Base-by-base conservation (phyloP, 2,113 vertebrate species). In the Lates calcarifer region DNA sequence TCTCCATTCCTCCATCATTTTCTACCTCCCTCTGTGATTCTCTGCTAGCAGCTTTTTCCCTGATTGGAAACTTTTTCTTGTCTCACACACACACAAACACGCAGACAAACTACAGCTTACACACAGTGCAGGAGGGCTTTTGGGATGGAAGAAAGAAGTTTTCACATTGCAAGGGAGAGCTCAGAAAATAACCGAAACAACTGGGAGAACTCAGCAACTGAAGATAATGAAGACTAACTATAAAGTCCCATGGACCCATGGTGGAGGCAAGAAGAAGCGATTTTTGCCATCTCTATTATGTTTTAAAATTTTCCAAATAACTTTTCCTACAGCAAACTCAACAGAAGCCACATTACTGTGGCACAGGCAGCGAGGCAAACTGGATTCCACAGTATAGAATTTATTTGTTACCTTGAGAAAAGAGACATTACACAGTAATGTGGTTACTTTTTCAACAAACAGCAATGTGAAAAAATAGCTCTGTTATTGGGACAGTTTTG, bases 51-150 rank as follows among this genome's bases (percentile, higher is more conserved):
- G 51, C 55, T 82, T 56, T 28, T 37, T 60, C 10, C 33, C 68
- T 56, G 60, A 76, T 75, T 73, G 43, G n/a, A 72, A 76, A 79
- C 28, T 11, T 60, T 60, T 75, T 60, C 43, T 51, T 39, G 6
- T 56, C 74, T 67, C 33, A 11, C 31, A 37, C 26, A 68, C 63
- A 61, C 39, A 56, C 24, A n/a, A 43, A 43, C 51, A 62, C 45
- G 13, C 67, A 75, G 26, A 71, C 26, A 75, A 81, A 74, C 49
- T 69, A 43, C 45, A 67, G 79, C 69, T 66, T 43, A 41, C 66
- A 49, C 51, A 55, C 64, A 62, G 49, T 53, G 56, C 45, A 58
- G 24, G 29, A 5, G 10, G 35, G 55, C 20, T 17, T 22, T 4
- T 57, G 45, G 26, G 58, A 77, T 24, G 22, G 58, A 81, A 81